Base-by-base conservation (phyloP, 1,140 invertebrate genomes). In the Megalopta genalis region DNA sequence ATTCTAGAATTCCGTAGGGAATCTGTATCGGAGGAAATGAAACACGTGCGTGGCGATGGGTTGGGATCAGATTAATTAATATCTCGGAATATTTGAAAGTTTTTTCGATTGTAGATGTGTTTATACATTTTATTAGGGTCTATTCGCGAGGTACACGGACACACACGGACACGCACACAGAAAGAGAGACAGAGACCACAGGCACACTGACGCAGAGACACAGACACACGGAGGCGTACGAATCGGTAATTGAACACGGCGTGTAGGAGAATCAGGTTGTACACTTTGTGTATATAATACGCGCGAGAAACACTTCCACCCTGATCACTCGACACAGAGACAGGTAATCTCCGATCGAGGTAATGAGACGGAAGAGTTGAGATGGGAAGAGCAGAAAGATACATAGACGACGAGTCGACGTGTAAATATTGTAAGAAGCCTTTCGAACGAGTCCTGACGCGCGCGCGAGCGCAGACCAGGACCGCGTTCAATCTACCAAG, bases 361-460 rank as follows among this genome's bases (percentile, higher is more conserved):
- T 69, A 63, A 76, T 49, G 18, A 49, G 32, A 70, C 25, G 63
- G 10, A 46, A 49, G 49, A 39, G 23, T 5, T 14, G 16, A 46
- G 8, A 18, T 39, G 42, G 46, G 59, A 27, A 25, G 46, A 78
- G 54, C 69, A 69, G 74, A 54, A 76, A 77, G 63, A 65, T 76
- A n/a, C 46, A 71, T 80, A 60, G 67, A 79, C 62, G 70, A 78
- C 39, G 57, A 63, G 65, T 74, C 70, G 62, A 71, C 81, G 79
- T 90, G 89, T 90, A 90, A 86, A 91, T 90, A 90, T 62, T 91
- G 88, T 90, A 90, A 87, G 85, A 89, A 87, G 77, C 76, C 81
- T 88, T 87, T 77, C 78, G 84, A 78, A 54, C 49, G 60, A 46
- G 18, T 64, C 16, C 62, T 32, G 39, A 39, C 25, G 59, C 71